These are phyloP conservation scores for Gulo gulo DNA, from an alignment of 2,113 vertebrate genomes.

Conservation along the genomic window DNA sequence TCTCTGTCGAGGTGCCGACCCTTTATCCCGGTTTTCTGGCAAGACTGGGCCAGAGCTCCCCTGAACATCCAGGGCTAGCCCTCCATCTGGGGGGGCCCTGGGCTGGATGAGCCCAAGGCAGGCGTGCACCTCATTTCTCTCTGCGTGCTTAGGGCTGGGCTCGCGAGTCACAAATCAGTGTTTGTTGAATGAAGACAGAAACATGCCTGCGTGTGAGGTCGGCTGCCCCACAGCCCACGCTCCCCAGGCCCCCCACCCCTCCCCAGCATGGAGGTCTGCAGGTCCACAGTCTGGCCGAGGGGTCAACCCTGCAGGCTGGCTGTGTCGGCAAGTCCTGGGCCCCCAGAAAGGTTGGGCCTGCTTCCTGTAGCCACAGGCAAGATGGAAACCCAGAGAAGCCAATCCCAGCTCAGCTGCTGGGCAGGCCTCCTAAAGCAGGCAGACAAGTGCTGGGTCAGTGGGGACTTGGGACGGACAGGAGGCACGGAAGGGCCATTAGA, in stretches of 20 bases:
- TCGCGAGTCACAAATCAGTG: accelerated
- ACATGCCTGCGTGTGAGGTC: neutral
- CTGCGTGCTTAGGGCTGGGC: neutral
- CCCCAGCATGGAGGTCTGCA: neutral
- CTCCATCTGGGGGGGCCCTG: neutral
- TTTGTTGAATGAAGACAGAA: neutral
- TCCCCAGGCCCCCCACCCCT: no score
- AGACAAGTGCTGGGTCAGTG: neutral
- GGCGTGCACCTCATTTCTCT: accelerated
- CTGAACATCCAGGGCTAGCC: neutral
- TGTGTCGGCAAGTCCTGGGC: neutral
- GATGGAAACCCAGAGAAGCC: neutral
- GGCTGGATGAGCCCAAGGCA: no score
- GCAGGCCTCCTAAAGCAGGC: accelerated
- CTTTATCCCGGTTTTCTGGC: neutral
- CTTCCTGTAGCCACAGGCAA: neutral
- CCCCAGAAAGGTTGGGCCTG: neutral
- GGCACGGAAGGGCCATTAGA: accelerated
- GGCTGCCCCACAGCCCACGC: neutral
- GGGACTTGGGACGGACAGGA: neutral
- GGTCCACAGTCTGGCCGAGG: neutral
- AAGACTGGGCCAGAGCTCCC: neutral
- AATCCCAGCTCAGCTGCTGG: accelerated
- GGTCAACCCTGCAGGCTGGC: neutral
- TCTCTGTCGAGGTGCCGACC: accelerated